Evolutionary conservation across 2,888 invertebrate genomes (phyloP), one percentile per base, ranked within the genome.

Genomic region (Mesorhabditis spiculigera): DNA sequence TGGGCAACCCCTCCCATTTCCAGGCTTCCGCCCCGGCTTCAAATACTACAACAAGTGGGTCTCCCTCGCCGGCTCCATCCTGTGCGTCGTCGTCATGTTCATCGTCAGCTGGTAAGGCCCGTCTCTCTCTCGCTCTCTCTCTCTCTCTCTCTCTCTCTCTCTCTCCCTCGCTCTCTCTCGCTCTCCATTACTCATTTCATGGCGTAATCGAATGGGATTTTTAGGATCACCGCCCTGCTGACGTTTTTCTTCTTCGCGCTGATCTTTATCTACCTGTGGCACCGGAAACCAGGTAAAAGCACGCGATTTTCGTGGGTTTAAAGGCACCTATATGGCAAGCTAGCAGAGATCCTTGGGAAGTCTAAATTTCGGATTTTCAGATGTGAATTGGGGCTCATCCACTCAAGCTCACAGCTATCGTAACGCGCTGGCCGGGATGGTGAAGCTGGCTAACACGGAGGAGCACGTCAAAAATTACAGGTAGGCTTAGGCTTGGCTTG

Each of bases 381-480:
- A 95, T 86, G 95, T 95, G 4, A 96, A 96, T 87, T 96, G 96
- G 96, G 96, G 96, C 43, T 94, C 94, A 71, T 93, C 94, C 5
- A 94, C 95, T 0, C 95, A 96, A 87, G 95, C 95, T 0, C 95
- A 96, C 87, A 93, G 92, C 45, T 96, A 95, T 88, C 94, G 94
- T 87, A 92, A 92, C 8, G 95, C 96, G 0, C 87, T 97, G 4
- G 91, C 92, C 8, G 91, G 93, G 16, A 92, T 94, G 0, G 91
- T 93, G 79, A 93, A 93, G 81, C 88, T 98, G 75, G 93, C 93
- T 82, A 91, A 91, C 64, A 92, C 93, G 0, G 92, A 92, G 43
- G 96, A 96, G 83, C 97, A 98, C 86, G 95, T 97, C 28, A 97
- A 97, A 88, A 97, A 96, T 88, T 97, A 94, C 87, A 91, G 84